Evolutionary conservation across 2,888 invertebrate genomes (phyloP), one percentile per base, ranked within the genome.

Genomic region (Tetramorium bicarinatum): DNA sequence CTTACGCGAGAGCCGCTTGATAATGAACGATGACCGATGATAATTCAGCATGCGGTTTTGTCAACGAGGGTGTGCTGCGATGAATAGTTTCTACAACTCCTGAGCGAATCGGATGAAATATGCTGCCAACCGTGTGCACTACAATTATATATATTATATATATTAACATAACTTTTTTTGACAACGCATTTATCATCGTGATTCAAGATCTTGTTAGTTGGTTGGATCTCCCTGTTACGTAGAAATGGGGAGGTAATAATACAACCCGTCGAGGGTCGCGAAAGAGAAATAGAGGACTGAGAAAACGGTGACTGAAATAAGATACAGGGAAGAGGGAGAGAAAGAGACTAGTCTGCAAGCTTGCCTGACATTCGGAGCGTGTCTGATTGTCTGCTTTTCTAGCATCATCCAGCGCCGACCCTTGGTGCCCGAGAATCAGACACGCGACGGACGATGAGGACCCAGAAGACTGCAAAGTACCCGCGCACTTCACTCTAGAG

Each of bases 341-440:
- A 44, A 75, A 54, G 34, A 74, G 41, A 77, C 83, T 85, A 82
- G 89, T 83, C 84, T 83, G 81, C 74, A 74, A 67, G 83, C 74
- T 81, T 76, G 83, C 75, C 81, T 72, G 91, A 86, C 84, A 87
- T 91, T 87, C 86, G 84, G 81, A 88, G 88, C 88, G 87, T 88
- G 89, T 89, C 87, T 91, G 89, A 91, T 91, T 91, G 91, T 90
- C 88, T 87, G 85, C 87, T 88, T 77, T 88, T 88, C 86, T 88
- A 89, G 88, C 75, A 87, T 89, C 88, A 88, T 90, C 76, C 83
- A 86, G 49, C 59, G 38, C n/a, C 75, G 84, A 82, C 85, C 76
- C 84, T 89, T 85, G 83, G 64, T 82, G 62, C 47, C 67, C 15
- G 71, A 72, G 67, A 83, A 79, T 81, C 86, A 80, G 88, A 86